Conservation (phyloP, 2,888 invertebrate genomes). For the Stenotaenia linearis region DNA sequence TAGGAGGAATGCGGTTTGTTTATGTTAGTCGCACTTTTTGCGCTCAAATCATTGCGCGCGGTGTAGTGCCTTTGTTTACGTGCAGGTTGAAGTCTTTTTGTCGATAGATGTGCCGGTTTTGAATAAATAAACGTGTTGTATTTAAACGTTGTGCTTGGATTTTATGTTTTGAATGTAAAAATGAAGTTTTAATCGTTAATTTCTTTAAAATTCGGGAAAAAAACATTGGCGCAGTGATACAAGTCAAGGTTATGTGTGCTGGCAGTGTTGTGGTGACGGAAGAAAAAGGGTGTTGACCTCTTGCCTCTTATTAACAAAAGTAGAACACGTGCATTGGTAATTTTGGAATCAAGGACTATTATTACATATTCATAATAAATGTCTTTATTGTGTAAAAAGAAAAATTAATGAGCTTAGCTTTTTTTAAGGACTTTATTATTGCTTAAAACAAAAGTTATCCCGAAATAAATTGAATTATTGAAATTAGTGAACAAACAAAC, state of each 20-base stretch:
- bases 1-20: conserved; percentile 11
- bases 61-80: not conserved
- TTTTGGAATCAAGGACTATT: not conserved
- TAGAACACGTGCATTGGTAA: conserved; percentile 12
- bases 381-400: not conserved
- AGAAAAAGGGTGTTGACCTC: conserved; percentile 11
- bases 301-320: not conserved
- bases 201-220: not conserved
- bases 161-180: not conserved
- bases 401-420: too few species aligned
- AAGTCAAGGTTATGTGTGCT: not conserved
- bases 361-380: not conserved
- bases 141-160: not conserved
- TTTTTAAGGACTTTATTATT: too few species aligned
- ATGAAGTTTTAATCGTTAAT: not conserved
- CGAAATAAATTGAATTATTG: not conserved
- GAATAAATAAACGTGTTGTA: not conserved
- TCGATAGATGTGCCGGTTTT: not conserved
- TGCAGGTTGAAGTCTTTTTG: not conserved
- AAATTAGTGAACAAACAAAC: too few species aligned
- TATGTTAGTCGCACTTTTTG: not conserved
- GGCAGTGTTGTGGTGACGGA: conserved; percentile 16
- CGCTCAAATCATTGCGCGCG: not conserved
- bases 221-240: not conserved
- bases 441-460: too few species aligned